Percentiles rank a stretch among this genome's conserved stretches.
Evolutionary conservation across 2,888 invertebrate genomes (phyloP).

Genomic region (Cremastinae sp.): DNA sequence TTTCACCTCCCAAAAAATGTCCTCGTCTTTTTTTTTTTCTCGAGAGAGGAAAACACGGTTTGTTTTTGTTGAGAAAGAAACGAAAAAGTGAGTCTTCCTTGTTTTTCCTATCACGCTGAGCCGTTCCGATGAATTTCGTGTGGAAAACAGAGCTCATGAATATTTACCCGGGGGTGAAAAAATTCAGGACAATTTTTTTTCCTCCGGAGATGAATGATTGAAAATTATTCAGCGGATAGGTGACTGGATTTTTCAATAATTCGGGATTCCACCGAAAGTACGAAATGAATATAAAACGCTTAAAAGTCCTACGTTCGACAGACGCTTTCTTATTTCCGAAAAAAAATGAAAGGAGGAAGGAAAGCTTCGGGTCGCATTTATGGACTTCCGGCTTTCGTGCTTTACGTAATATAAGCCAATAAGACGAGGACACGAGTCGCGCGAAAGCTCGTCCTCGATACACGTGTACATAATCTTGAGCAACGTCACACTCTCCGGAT

Average conservation of each 20-base stretch:
- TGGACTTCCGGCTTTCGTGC: slow-evolving; percentile 40
- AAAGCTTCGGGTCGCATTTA: slow-evolving; percentile 41
- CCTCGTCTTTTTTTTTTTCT: neutral
- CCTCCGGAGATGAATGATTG: slow-evolving; percentile 67
- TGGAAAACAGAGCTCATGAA: slow-evolving; percentile 50
- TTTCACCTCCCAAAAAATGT: no score
- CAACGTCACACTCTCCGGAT: slow-evolving; percentile 30
- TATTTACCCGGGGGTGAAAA: slow-evolving; percentile 43
- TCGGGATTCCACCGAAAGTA: slow-evolving; percentile 56
- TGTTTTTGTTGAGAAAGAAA: slow-evolving; percentile 28
- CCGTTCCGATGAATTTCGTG: slow-evolving; percentile 29
- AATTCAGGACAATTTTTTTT: slow-evolving; percentile 33
- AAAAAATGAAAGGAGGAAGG: slow-evolving; percentile 6
- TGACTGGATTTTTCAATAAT: slow-evolving; percentile 52
- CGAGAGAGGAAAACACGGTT: slow-evolving; percentile 19
- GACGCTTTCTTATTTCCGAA: slow-evolving; percentile 15
- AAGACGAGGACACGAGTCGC: slow-evolving; percentile 60
- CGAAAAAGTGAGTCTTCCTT: slow-evolving; percentile 54
- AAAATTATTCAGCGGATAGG: slow-evolving; percentile 72
- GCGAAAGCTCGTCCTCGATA: slow-evolving; percentile 51
- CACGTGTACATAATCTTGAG: slow-evolving; percentile 18
- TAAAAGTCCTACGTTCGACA: slow-evolving; percentile 36
- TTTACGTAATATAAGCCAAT: slow-evolving; percentile 64
- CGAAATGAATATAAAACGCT: slow-evolving; percentile 58
- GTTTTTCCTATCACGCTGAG: slow-evolving; percentile 53